These are phyloP conservation scores for Rhagologus leucostigma DNA, from an alignment of 2,113 vertebrate species.

Conservation along the genomic window DNA sequence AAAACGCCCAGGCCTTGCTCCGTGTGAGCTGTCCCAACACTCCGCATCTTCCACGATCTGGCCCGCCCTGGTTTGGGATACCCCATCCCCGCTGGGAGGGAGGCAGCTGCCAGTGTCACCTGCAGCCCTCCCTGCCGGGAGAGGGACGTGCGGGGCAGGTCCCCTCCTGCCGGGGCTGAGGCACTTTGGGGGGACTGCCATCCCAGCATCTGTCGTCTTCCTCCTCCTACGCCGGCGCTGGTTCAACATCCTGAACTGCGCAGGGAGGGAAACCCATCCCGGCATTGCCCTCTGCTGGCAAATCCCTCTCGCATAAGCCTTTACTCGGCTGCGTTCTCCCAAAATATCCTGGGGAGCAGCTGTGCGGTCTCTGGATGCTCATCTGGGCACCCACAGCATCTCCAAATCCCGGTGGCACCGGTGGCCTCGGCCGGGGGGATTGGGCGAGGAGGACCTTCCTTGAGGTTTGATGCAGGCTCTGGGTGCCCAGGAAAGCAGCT, in stretches of 20 bases:
- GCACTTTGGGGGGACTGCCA: accelerated
- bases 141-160: background rate
- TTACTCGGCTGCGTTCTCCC: accelerated
- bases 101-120: background rate
- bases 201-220: background rate
- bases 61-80: accelerated
- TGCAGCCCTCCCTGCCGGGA: background rate
- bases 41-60: background rate
- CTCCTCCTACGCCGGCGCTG: accelerated
- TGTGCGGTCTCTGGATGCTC: background rate
- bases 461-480: background rate
- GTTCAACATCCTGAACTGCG: accelerated
- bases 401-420: background rate
- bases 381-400: background rate
- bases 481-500: background rate
- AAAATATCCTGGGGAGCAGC: accelerated
- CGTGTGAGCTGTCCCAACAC: background rate
- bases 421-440: background rate
- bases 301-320: background rate
- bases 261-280: background rate
- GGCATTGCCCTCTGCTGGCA: constrained; percentile 43
- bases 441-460: accelerated
- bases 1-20: background rate
- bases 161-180: background rate
- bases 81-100: background rate